phyloP scores from a whole-genome alignment of 2,797 vertebrate genomes.

The Periophthalmus magnuspinnatus region DNA sequence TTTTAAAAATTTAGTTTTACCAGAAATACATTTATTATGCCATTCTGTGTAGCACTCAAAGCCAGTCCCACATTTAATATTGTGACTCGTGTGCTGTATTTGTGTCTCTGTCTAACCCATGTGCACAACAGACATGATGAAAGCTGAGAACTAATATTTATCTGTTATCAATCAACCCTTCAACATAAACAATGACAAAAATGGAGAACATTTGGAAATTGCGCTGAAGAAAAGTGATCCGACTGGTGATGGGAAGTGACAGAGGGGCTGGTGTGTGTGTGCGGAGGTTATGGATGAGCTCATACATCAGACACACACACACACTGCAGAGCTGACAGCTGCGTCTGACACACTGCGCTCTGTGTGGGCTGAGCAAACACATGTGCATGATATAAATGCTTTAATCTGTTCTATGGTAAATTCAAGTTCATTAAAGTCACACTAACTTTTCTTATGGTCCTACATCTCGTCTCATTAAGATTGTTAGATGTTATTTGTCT shows the following conservation, averaged over 20 bases:
- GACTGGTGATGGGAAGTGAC: constrained; percentile 39
- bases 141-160: constrained; percentile 33
- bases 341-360: constrained; percentile 47
- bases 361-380: too few relatives aligned
- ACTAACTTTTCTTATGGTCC: too few relatives aligned
- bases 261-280: constrained; percentile 13
- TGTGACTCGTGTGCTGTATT: not conserved
- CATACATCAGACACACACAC: constrained; percentile 67
- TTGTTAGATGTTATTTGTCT: too few relatives aligned
- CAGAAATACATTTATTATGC: too few relatives aligned
- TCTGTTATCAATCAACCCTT: constrained; percentile 22
- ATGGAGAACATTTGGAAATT: constrained; percentile 24
- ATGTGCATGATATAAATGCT: too few relatives aligned
- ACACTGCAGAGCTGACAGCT: constrained; percentile 66
- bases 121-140: constrained; percentile 20
- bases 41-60: too few relatives aligned
- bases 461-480: too few relatives aligned
- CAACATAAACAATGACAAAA: constrained; percentile 31
- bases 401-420: too few relatives aligned
- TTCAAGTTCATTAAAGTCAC: too few relatives aligned
- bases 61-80: too few relatives aligned
- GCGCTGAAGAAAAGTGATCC: constrained; percentile 30
- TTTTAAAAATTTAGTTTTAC: too few relatives aligned
- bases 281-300: constrained; percentile 60
- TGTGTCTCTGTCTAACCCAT: not conserved